These are phyloP conservation scores for Clarias batrachus DNA, from an alignment of 2,113 vertebrate species.

Conservation along the genomic window DNA sequence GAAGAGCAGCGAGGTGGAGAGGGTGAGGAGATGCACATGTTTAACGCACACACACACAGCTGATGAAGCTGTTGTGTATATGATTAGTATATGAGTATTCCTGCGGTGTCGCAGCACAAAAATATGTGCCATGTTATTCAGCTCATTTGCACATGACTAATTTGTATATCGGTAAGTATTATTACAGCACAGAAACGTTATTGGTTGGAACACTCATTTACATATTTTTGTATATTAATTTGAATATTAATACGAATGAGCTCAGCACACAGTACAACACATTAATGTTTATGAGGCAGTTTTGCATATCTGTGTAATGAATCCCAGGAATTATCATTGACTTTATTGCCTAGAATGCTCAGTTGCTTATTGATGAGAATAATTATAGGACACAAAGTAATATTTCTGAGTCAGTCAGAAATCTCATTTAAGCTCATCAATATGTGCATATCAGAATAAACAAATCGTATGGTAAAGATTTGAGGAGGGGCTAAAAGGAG, in stretches of 20 bases:
- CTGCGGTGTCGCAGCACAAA: not conserved
- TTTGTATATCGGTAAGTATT: not conserved
- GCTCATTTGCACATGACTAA: not conserved
- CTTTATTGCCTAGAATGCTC: not conserved
- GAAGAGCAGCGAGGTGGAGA: conserved; percentile 81
- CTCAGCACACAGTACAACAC: not conserved
- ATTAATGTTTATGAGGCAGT: not conserved
- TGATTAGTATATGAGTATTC: not conserved
- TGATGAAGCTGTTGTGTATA: not conserved
- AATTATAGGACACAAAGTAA: not conserved
- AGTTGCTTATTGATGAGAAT: not conserved
- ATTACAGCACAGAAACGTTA: not conserved
- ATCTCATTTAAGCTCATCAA: not conserved
- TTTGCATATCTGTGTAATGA: no score
- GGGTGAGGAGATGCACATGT: no score
- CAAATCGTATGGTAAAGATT: not conserved
- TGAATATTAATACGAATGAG: not conserved
- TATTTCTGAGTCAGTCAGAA: not conserved
- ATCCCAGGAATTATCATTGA: not conserved
- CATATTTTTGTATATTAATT: no score
- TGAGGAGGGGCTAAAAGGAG: not conserved
- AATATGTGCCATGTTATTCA: not conserved
- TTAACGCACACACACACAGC: not conserved
- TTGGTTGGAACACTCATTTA: not conserved
- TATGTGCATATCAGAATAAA: not conserved